These are phyloP conservation scores for Babyrousa celebensis DNA, from an alignment of 2,797 vertebrate genomes.

Conservation along the genomic window DNA sequence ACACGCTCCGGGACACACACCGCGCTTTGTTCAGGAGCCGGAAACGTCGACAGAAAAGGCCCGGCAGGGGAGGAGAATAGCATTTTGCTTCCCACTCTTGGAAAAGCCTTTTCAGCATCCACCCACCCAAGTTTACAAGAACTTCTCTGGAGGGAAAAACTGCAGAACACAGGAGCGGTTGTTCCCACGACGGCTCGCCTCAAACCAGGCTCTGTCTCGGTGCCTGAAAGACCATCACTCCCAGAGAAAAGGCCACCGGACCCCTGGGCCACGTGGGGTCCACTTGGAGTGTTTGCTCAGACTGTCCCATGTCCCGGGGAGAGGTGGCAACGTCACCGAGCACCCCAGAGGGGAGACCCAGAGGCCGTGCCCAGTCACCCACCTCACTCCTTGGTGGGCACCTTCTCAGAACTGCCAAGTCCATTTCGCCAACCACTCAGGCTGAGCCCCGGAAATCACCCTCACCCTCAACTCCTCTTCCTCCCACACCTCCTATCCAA, in stretches of 20 bases:
- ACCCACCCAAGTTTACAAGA: constrained; percentile 79
- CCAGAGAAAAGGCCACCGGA: constrained; percentile 1
- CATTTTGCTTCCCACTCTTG: constrained; percentile 76
- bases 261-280: constrained; percentile 26
- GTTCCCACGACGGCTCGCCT: constrained; percentile 54
- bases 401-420: background rate
- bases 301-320: constrained; percentile 7
- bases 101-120: constrained; percentile 72
- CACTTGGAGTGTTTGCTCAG: constrained; percentile 12
- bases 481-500: background rate
- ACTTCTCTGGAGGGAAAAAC: background rate
- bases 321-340: background rate
- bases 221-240: constrained; percentile 22
- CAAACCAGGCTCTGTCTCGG: constrained; percentile 74
- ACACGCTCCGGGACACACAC: background rate
- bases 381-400: background rate
- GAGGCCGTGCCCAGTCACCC: background rate
- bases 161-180: constrained; percentile 77
- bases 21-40: background rate
- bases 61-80: constrained; percentile 28
- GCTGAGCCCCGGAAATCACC: background rate
- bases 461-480: background rate
- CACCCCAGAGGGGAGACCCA: background rate
- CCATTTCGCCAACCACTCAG: background rate
- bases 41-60: constrained; percentile 56